Evolutionary conservation across 2,888 invertebrate species (phyloP), one percentile per base, ranked within the genome.

Genomic region (Drosophila dives): DNA sequence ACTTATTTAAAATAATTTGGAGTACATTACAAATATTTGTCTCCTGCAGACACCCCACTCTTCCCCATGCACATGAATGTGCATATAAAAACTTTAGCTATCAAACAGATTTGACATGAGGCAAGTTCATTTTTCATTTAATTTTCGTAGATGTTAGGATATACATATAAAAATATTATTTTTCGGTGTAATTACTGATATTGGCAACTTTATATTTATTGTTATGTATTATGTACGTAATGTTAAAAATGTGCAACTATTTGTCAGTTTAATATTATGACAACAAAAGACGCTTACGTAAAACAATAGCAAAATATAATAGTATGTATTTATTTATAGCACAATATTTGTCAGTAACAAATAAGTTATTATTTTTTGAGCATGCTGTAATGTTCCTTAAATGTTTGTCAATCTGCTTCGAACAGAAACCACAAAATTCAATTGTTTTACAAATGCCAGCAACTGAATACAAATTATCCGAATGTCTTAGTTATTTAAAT

Each of bases 131-230:
- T 61, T 59, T 34, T 68, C 50, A 32, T 65, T 71, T 48, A 61
- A 75, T 79, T 55, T 78, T 85, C 50, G 50, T 77, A 69, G 75
- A 63, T 69, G 68, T 72, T 81, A 75, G 75, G 78, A 78, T 75
- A 62, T 72, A 72, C 54, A 83, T 80, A 80, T 88, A 85, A 79
- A 81, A 81, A 88, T 81, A 60, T 70, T 65, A 34, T 63, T 73
- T 81, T 61, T 83, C 62, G 66, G 56, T 88, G 77, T 83, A 85
- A 82, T 82, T 89, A 89, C 72, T 84, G 75, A 86, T 89, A 89
- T 86, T 86, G 86, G 90, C 86, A 87, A 86, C 86, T 85, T 80
- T 65, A 68, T 75, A 64, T 68, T 84, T 73, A 61, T 65, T 75
- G 76, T 87, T 58, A 75, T 75, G 62, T 75, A 71, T 87, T 64